Base-by-base conservation (phyloP, 2,113 vertebrate species). In the Tonatia bakeri region DNA sequence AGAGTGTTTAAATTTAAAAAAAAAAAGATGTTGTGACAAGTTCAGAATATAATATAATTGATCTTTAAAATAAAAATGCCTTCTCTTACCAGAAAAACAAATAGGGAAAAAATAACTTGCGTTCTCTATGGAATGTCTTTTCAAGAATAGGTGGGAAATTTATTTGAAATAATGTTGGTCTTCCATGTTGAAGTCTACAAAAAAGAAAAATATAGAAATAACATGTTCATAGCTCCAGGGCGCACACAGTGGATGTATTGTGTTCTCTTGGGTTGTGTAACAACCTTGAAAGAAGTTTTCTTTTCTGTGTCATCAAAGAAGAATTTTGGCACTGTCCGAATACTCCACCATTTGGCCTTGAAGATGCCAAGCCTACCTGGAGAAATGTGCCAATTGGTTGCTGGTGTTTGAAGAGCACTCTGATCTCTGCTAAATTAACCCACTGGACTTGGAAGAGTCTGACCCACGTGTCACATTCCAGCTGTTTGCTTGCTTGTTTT, bases 261-360 rank as follows among this genome's bases (percentile, higher is more conserved):
- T 88, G 33, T 75, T 96, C 69, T 95, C 56, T 56, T 8, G 1
- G 38, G 33, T 86, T 87, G 20, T 69, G 72, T 90, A 94, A 95
- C 59, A 65, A 54, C 54, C 94, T 95, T 92, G 87, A 97, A 90
- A 80, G 52, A 59, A 94, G 15, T 94, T 93, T 96, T 88, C n/a
- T 92, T 88, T 83, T 83, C 73, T 89, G 36, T 89, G 85, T 92
- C 93, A 97, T 75, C 87, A 96, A 90, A 91, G 47, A 91, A 92
- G 77, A 91, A 87, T 82, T 87, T 73, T 90, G 97, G 80, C 86
- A 84, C 64, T 61, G 16, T 72, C 22, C 64, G 12, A 16, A 52
- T 69, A 54, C 7, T 38, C 79, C 16, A 93, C 70, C 64, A 67
- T 54, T 94, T 91, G 77, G 40, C 43, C 75, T 36, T 43, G 19